Base-by-base conservation (phyloP, 2,797 vertebrate genomes). In the Psittacula derbiana region DNA sequence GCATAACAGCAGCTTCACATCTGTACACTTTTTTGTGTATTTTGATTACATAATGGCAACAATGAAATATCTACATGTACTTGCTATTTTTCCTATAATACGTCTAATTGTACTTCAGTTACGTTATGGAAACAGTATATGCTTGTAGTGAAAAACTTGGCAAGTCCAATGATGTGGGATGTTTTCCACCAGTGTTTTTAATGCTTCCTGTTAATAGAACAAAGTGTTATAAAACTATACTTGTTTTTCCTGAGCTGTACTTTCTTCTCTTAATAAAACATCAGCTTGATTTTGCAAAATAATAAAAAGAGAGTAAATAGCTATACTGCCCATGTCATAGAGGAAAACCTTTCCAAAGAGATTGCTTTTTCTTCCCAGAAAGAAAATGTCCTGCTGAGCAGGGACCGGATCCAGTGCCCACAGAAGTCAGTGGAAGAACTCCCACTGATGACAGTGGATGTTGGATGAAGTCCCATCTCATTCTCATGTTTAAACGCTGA, bases 341-440 rank as follows among this genome's bases (percentile, higher is more conserved):
- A 96, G 36, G 81, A 95, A 97, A 97, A 96, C 80, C 93, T 97
- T 97, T 97, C 93, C 93, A 97, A 88, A 96, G 92, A 91, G 57
- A 83, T 93, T 55, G 79, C 80, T 94, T 84, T 95, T 97, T 78
- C 91, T 96, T 97, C 94, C 94, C 96, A 94, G 96, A 96, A 97
- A 92, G 94, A 93, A 94, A 85, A 30, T 1, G 17, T 93, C 88
- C 92, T 92, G 94, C 97, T 96, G 97, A 94, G 89, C 52, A 65
- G 66, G 10, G 49, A 47, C 88, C 17, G 65, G 84, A 94, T 93
- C 89, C 84, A 78, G n/a, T 41, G 6, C 91, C 93, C 92, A 86
- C 95, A 93, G 92, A 41, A 94, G 72, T 81, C 93, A 58, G 81
- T 92, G 93, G 96, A 94, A 96, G 84, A 93, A 81, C 74, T 96